A percentile compares a stretch with the other conserved stretches of the same genome.
Evolutionary conservation across 2,113 vertebrate genomes (phyloP).

Genomic region (Orthonyx spaldingii): DNA sequence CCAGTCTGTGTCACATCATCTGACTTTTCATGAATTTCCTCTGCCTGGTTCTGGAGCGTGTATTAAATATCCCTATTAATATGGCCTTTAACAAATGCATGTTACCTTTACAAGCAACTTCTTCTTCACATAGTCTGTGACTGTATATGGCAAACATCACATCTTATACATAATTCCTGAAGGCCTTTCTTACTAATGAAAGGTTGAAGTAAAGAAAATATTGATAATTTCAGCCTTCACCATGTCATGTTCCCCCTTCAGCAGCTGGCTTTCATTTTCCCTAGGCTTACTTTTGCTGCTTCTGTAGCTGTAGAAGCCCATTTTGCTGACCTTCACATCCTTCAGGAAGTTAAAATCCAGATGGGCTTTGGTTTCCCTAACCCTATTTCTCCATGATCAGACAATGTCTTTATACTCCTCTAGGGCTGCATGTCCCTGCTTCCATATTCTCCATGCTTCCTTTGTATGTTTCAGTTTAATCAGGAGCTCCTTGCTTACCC

Average conservation of each 20-base stretch:
- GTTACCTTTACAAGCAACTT: accelerated
- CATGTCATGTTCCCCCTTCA: neutral
- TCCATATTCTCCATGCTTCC: neutral
- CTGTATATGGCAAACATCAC: neutral
- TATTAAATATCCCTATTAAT: neutral
- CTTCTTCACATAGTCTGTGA: neutral
- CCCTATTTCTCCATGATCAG: neutral
- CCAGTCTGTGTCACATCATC: neutral
- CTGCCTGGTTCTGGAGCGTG: neutral
- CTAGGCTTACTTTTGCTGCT: neutral
- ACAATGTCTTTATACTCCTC: neutral
- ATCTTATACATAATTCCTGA: neutral
- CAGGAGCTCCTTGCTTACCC: neutral
- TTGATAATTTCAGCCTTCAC: neutral
- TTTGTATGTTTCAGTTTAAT: neutral
- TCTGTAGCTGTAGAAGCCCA: neutral
- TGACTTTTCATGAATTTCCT: neutral
- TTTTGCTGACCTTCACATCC: neutral
- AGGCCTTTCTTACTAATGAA: neutral
- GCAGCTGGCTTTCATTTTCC: neutral
- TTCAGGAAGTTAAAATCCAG: neutral
- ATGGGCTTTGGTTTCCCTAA: neutral
- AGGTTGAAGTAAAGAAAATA: neutral
- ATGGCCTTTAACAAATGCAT: neutral
- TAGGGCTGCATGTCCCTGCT: too few species aligned